phyloP scores from a whole-genome alignment of 1,140 invertebrate genomes.

The Drosophila biarmipes region DNA sequence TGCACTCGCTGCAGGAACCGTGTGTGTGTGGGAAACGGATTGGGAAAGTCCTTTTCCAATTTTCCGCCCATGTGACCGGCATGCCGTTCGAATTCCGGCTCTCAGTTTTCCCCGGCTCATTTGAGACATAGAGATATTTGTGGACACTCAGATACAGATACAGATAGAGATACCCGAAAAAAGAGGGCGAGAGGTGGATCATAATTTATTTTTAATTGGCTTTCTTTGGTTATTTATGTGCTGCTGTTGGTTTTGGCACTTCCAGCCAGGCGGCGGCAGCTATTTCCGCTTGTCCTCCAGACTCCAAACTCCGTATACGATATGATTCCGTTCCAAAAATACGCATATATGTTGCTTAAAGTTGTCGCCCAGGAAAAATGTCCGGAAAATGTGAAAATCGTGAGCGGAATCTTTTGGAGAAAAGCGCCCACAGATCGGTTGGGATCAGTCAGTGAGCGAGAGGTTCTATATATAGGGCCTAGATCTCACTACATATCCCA shows the following conservation, averaged over 20 bases:
- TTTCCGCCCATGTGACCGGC: conserved; percentile 27
- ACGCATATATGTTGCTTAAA: conserved; percentile 17
- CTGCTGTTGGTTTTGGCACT: conserved; percentile 57
- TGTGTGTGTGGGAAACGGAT: not conserved
- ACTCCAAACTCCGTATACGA: conserved; percentile 8
- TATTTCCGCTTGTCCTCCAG: conserved; percentile 66
- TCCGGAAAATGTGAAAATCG: conserved; percentile 47
- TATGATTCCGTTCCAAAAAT: conserved; percentile 51
- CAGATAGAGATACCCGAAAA: not conserved
- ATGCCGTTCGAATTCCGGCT: conserved; percentile 7
- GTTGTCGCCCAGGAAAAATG: conserved; percentile 56
- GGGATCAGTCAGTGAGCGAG: conserved; percentile 9
- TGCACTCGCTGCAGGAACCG: not conserved
- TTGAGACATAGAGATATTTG: not conserved
- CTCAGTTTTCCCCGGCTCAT: not conserved
- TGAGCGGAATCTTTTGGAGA: conserved; percentile 40
- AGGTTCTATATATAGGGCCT: conserved; percentile 21
- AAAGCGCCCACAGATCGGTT: conserved; percentile 20
- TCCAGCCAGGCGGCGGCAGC: conserved; percentile 48
- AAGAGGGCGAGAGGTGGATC: conserved; percentile 51
- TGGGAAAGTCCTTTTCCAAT: conserved; percentile 49
- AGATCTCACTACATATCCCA: conserved; percentile 7
- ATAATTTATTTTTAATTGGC: conserved; percentile 80
- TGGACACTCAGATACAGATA: conserved; percentile 2
- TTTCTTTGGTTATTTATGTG: conserved; percentile 64